Evolutionary conservation across 2,113 vertebrate species (phyloP).

Genomic region (Triplophysa dalaica): DNA sequence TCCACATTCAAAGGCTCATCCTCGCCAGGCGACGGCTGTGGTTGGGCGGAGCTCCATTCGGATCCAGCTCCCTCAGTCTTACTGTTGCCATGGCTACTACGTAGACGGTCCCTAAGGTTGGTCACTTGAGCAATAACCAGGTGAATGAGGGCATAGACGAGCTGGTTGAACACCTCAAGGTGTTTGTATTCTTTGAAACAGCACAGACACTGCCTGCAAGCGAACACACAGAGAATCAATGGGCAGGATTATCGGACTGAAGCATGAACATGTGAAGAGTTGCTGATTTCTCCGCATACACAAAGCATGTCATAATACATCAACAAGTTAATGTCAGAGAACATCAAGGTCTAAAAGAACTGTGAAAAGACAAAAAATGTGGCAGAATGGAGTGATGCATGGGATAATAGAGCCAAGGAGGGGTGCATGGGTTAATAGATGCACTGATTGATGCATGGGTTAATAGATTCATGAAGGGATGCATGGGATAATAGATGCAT

Average conservation of each 20-base stretch:
- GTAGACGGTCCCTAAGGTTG: slow-evolving; percentile 72
- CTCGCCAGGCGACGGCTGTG: slow-evolving; percentile 71
- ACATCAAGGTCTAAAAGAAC: not conserved
- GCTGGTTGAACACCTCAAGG: slow-evolving; percentile 98
- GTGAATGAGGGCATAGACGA: slow-evolving; percentile 98
- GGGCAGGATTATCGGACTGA: not conserved
- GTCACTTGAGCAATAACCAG: slow-evolving; percentile 94
- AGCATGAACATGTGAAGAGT: not conserved
- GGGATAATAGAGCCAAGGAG: no score
- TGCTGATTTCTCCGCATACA: no score
- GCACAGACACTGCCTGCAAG: slow-evolving; percentile 94
- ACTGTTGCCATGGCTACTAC: slow-evolving; percentile 78
- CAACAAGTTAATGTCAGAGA: not conserved
- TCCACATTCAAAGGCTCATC: slow-evolving; percentile 91
- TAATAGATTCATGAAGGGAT: no score
- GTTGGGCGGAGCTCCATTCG: slow-evolving; percentile 79
- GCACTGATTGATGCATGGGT: no score
- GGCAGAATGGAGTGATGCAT: not conserved
- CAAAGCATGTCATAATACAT: not conserved
- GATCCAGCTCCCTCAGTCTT: slow-evolving; percentile 71
- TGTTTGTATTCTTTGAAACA: slow-evolving; percentile 99
- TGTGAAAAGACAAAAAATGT: not conserved
- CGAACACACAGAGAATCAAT: not conserved
- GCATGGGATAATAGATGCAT: no score
- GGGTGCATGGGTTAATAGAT: not conserved